phyloP scores from a whole-genome alignment of 2,797 vertebrate species.

The Chaetophractus vellerosus region DNA sequence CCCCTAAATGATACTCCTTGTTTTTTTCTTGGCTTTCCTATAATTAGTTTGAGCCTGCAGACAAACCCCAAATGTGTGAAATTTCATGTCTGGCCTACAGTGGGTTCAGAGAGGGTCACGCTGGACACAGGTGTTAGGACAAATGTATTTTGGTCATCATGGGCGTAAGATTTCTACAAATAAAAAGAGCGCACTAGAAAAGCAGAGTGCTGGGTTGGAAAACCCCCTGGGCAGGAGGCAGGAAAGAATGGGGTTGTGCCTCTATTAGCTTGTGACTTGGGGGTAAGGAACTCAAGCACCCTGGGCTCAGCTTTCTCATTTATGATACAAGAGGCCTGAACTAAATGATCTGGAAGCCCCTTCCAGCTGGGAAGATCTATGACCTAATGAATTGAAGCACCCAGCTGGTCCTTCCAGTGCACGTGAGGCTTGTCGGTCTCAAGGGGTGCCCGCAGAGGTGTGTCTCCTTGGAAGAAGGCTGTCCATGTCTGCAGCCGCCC shows the following conservation, averaged over 20 bases:
- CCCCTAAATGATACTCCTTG: not conserved
- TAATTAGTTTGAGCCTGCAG: not conserved
- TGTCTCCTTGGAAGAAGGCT: not conserved
- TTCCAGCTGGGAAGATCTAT: constrained; percentile 21
- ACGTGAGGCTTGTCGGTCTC: not conserved
- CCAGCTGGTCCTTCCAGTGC: not conserved
- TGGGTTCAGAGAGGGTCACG: not conserved
- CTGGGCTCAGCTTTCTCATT: constrained; percentile 46
- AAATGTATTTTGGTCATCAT: not conserved
- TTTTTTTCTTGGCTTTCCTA: not conserved
- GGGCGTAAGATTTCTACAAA: not conserved
- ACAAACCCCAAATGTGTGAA: not conserved
- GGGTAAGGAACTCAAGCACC: not conserved
- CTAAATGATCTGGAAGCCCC: constrained; percentile 45
- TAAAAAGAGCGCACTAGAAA: not conserved
- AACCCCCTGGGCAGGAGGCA: not conserved
- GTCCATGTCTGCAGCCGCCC: not conserved
- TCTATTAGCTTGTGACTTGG: constrained; percentile 42
- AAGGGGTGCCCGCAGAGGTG: rapidly evolving
- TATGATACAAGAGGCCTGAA: not conserved
- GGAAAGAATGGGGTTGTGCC: constrained; percentile 15
- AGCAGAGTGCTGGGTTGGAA: not conserved
- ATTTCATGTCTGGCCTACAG: not conserved
- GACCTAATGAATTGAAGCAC: not conserved
- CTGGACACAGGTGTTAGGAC: not conserved